phyloP scores from a whole-genome alignment of 2,797 vertebrate species.

The Tragopan temminckii region DNA sequence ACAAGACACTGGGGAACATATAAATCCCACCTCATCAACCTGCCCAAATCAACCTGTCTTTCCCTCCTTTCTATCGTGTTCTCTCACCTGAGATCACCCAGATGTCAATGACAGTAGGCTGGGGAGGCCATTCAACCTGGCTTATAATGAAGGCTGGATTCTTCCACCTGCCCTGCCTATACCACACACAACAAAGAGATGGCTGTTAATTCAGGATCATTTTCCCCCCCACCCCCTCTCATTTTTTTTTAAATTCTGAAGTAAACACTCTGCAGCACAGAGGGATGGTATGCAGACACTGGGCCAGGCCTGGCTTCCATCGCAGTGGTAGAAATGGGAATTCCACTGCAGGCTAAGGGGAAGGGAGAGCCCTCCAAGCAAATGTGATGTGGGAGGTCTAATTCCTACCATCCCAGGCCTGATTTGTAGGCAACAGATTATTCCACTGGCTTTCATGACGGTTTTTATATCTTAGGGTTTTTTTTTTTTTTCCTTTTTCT shows the following conservation, averaged over 20 bases:
- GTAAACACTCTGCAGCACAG: background rate
- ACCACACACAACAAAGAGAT: slow-evolving; percentile 16
- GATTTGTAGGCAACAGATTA: slow-evolving; percentile 70
- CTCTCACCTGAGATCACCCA: background rate
- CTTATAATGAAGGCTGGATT: background rate
- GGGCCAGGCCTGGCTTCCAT: slow-evolving; percentile 52
- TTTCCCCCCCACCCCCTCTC: background rate
- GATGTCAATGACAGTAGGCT: background rate
- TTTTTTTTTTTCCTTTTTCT: accelerated
- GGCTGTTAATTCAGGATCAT: slow-evolving; percentile 3
- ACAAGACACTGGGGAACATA: accelerated
- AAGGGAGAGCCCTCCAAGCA: slow-evolving; percentile 68
- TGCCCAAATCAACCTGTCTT: background rate
- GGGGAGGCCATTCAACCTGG: background rate
- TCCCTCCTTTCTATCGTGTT: background rate
- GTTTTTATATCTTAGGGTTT: slow-evolving; percentile 13
- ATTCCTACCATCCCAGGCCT: slow-evolving; percentile 57
- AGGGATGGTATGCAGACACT: slow-evolving; percentile 36
- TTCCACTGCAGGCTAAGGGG: slow-evolving; percentile 68
- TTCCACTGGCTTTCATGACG: slow-evolving; percentile 43
- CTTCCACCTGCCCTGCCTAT: slow-evolving; percentile 19
- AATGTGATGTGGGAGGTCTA: slow-evolving; percentile 76
- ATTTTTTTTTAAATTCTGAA: slow-evolving; percentile 35
- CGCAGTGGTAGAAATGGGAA: slow-evolving; percentile 9
- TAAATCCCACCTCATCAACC: accelerated